phyloP scores from a whole-genome alignment of 1,140 invertebrate species.

The Danaus plexippus region DNA sequence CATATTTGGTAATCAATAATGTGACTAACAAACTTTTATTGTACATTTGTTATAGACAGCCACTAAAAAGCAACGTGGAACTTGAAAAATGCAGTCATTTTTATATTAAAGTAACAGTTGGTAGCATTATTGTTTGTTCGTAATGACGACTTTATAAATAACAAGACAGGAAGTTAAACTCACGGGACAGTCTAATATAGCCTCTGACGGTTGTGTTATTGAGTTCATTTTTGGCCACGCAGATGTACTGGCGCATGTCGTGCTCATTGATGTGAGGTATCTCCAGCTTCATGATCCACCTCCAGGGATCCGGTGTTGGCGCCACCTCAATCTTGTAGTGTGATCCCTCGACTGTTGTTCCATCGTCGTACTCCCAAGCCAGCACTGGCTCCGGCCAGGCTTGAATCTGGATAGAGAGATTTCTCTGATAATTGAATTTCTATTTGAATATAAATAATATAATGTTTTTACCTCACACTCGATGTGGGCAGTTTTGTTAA shows the following conservation, averaged over 20 bases:
- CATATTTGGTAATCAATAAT: no score
- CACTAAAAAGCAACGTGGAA: no score
- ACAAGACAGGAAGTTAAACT: slow-evolving; percentile 28
- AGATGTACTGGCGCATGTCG: slow-evolving; percentile 85
- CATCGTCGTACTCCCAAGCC: slow-evolving; percentile 90
- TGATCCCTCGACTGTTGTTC: slow-evolving; percentile 76
- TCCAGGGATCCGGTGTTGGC: slow-evolving; percentile 68
- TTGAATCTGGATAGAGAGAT: slow-evolving; percentile 74
- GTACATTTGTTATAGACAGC: no score
- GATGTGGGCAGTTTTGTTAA: slow-evolving; percentile 79
- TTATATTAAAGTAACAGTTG: no score
- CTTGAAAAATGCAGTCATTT: no score
- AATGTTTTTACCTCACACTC: slow-evolving; percentile 80
- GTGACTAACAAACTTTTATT: no score
- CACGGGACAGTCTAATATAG: slow-evolving; percentile 81
- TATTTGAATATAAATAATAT: slow-evolving; percentile 3
- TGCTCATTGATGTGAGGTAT: slow-evolving; percentile 76
- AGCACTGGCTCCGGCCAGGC: slow-evolving; percentile 88
- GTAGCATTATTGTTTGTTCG: no score
- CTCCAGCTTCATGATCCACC: slow-evolving; percentile 81
- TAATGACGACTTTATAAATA: background rate
- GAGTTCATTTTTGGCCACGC: slow-evolving; percentile 86
- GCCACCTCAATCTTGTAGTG: slow-evolving; percentile 79
- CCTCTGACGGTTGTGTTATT: slow-evolving; percentile 80
- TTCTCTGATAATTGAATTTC: no score